Base-by-base conservation (phyloP, 2,113 vertebrate genomes). In the Syngnathus floridae region DNA sequence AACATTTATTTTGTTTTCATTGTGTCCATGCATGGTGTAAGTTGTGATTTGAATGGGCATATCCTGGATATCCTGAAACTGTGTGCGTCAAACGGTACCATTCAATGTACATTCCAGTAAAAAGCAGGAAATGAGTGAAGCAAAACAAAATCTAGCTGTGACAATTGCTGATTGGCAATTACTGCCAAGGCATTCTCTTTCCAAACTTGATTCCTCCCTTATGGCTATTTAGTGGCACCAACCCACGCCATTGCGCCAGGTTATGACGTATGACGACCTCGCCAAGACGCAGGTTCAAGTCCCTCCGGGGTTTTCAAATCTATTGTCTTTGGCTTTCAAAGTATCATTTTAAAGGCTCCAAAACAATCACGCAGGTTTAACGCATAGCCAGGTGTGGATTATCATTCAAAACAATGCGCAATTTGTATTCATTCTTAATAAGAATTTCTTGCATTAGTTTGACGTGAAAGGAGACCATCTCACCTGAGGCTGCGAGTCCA, bases 401-500 rank as follows among this genome's bases (percentile, higher is more conserved):
- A n/a, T 12, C 19, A 19, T 38, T 17, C 17, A 12, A 62, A 63
- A 63, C 17, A 31, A 61, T 5, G 3, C 43, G 38, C n/a, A 12
- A 51, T 13, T 51, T 4, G 13, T 7, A 56, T 35, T 14, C 31
- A 56, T 31, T 12, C 54, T 12, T 19, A 48, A 31, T 31, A 31
- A 31, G 26, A 31, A 31, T 31, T 31, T 31, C 26, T 31, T 31
- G 26, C 16, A 49, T 49, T 14, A 35, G 5, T 26, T 54, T 13
- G 51, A 26, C 26, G 51, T 22, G 7, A n/a, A 49, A 2, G 21
- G 19, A 56, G 11, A 13, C 1, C 26, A 17, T 88, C 79, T 88
- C 79, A 90, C 89, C 89, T 89, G 87, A 84, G 13, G 75, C 85
- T 80, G 78, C 84, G n/a, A 90, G 82, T 84, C 86, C 89, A 59